Evolutionary conservation across 2,888 invertebrate species (phyloP), one percentile per base, ranked within the genome.

Genomic region (Lutraria lutraria): DNA sequence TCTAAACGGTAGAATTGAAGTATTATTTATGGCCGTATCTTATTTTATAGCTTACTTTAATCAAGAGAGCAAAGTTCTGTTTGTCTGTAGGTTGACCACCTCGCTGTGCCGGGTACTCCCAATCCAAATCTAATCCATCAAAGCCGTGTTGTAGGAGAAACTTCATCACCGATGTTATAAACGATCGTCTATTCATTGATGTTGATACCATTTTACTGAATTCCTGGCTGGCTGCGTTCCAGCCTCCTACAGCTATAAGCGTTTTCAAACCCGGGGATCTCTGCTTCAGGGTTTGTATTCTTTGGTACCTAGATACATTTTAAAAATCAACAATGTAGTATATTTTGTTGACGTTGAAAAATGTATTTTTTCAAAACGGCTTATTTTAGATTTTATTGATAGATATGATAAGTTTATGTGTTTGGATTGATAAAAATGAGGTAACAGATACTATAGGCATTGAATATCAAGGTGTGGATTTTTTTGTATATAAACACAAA

Each of bases 81-180:
- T 94, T 95, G 87, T 96, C 96, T 34, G 91, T 90, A 0, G 93
- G 90, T 1, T 93, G 92, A 52, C 95, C 95, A 43, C 95, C 96
- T 81, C 96, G 89, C 56, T 90, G 92, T 0, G 93, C 95, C 3
- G 96, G 96, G 82, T 95, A 96, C 86, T 96, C 95, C 96, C 96
- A 96, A 85, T 96, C 95, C n/a, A 96, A 93, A 91, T 96, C 96
- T 76, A 96, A 93, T 54, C 96, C 96, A 86, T 96, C 95, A 83
- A 96, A 95, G 19, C 91, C 93, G 68, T 94, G 91, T 21, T 90
- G 89, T 12, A 94, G 88, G 16, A 95, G 90, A 54, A 94, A 96
- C 12, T 89, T 56, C 12, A 95, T 81, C 16, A 94, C 88, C n/a
- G 94, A 94, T 21, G 90, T 83, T 19, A 95, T 93, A 88, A 96